These are phyloP conservation scores for Drosophila azteca DNA, from an alignment of 1,140 invertebrate genomes.

Conservation along the genomic window DNA sequence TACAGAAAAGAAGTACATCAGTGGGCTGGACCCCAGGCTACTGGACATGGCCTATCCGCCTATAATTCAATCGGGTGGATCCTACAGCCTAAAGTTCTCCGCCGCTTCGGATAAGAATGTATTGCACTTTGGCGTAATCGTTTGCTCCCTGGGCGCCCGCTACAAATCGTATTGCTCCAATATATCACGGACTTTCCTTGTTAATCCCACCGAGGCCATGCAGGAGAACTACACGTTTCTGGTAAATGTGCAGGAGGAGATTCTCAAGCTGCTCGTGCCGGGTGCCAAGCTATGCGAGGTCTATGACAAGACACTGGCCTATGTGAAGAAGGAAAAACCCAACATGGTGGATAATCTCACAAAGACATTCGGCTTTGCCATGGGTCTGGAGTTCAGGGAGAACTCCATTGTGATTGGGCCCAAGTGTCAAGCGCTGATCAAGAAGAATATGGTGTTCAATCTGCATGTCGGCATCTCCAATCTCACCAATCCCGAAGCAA, in stretches of 20 bases:
- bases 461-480: constrained; percentile 97
- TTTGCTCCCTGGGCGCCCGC: constrained; percentile 96
- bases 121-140: constrained; percentile 98
- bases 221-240: constrained; percentile 97
- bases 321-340: constrained; percentile 95
- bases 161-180: constrained; percentile 99
- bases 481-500: constrained; percentile 92
- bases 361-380: constrained; percentile 97
- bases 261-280: constrained; percentile 92
- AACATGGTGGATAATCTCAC: constrained; percentile 95
- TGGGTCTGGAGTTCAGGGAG: constrained; percentile 99
- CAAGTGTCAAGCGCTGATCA: constrained; percentile 92
- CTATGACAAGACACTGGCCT: constrained; percentile 92
- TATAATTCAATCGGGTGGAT: constrained; percentile 99
- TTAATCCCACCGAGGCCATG: constrained; percentile 94
- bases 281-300: constrained; percentile 94
- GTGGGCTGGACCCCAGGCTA: constrained; percentile 92
- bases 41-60: constrained; percentile 99
- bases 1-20: constrained; percentile 96
- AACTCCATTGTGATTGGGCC: constrained; percentile 95
- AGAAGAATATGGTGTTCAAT: constrained; percentile 99
- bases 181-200: constrained; percentile 97
- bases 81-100: constrained; percentile 98
- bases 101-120: constrained; percentile 96
- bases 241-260: constrained; percentile 95